These are phyloP conservation scores for Drosophila meridionalis DNA, from an alignment of 2,888 invertebrate genomes.

Conservation along the genomic window DNA sequence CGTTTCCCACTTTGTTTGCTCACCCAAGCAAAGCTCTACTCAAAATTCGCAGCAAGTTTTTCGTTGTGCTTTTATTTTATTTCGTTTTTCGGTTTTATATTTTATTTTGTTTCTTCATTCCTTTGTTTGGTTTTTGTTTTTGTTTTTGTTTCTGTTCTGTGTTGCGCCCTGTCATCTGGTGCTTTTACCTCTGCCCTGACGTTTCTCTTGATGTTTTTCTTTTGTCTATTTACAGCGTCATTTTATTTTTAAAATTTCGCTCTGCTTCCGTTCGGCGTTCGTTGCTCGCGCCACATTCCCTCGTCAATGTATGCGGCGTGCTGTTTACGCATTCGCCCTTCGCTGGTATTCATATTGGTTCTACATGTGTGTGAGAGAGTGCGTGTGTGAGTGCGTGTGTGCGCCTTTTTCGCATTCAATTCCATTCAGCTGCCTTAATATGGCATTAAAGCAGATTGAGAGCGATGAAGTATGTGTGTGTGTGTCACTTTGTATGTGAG, in stretches of 20 bases:
- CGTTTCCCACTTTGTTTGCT: slow-evolving; percentile 11
- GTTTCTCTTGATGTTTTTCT: slow-evolving; percentile 50
- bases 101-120: slow-evolving; percentile 11
- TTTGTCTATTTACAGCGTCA: slow-evolving; percentile 71
- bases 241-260: slow-evolving; percentile 66
- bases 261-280: slow-evolving; percentile 55
- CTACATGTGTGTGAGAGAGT: slow-evolving; percentile 15
- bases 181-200: slow-evolving; percentile 23
- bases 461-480: slow-evolving; percentile 27
- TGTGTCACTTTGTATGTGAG: slow-evolving; percentile 6
- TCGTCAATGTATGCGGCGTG: slow-evolving; percentile 28
- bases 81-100: not conserved
- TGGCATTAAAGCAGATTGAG: slow-evolving; percentile 69
- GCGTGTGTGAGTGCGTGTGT: slow-evolving; percentile 18
- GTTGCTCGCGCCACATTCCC: not conserved
- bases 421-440: slow-evolving; percentile 65
- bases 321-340: slow-evolving; percentile 62
- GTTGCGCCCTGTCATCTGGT: slow-evolving; percentile 43
- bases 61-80: slow-evolving; percentile 16
- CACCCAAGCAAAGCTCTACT: slow-evolving; percentile 40
- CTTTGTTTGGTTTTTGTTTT: slow-evolving; percentile 30
- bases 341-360: slow-evolving; percentile 33
- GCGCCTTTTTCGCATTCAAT: slow-evolving; percentile 59
- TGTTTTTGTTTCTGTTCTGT: slow-evolving; percentile 32
- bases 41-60: slow-evolving; percentile 28